Evolutionary conservation across 2,797 vertebrate genomes (phyloP).

Genomic region (Zalophus californianus): DNA sequence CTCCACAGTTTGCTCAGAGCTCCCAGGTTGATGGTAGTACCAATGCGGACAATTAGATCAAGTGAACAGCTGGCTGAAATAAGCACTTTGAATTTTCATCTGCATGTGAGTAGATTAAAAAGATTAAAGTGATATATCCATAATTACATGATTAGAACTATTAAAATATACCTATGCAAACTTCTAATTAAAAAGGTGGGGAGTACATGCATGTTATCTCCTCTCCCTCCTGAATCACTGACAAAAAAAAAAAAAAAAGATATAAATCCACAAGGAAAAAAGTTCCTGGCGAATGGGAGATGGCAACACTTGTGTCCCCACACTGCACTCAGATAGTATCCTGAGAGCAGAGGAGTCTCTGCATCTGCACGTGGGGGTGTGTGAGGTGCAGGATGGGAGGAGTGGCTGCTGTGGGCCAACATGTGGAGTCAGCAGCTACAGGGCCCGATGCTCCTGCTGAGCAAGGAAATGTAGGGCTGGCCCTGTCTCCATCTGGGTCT

Average conservation of each 20-base stretch:
- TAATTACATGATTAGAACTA: conserved; percentile 49
- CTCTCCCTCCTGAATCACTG: neutral
- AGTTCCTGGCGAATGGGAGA: neutral
- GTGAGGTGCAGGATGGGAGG: neutral
- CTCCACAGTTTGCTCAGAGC: neutral
- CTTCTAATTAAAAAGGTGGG: conserved; percentile 59
- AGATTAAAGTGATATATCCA: conserved; percentile 1
- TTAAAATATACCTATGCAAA: conserved; percentile 24
- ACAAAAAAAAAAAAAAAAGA: neutral
- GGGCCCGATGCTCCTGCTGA: neutral
- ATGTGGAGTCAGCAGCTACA: neutral
- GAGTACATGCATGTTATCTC: neutral
- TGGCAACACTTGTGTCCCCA: neutral
- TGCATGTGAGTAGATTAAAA: conserved; percentile 70
- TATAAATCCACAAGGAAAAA: neutral
- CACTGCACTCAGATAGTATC: neutral
- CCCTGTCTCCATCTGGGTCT: neutral
- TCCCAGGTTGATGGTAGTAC: conserved; percentile 77
- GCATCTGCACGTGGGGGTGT: neutral
- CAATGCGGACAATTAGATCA: conserved; percentile 73
- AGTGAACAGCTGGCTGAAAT: conserved; percentile 71
- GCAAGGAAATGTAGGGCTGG: neutral
- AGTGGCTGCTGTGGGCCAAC: neutral
- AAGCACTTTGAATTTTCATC: conserved; percentile 55
- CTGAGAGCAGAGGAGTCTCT: neutral